A percentile compares a stretch with the other conserved stretches of the same genome.
These are phyloP conservation scores for Corydoras maculifer DNA, from an alignment of 2,113 vertebrate genomes.

Conservation along the genomic window DNA sequence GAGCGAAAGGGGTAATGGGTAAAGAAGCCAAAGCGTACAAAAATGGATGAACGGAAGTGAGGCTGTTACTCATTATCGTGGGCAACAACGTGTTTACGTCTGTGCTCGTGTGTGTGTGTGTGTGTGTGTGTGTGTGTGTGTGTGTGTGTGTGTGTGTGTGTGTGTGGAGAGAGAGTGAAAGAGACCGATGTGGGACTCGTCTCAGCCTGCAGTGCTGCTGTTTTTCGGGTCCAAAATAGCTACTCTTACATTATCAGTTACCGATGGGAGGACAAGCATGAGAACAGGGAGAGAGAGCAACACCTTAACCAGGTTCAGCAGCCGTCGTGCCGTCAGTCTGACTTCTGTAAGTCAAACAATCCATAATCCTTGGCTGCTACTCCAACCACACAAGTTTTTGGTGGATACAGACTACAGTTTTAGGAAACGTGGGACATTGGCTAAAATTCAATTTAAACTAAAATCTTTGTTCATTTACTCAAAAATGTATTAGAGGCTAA, in stretches of 20 bases:
- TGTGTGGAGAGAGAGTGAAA: background rate
- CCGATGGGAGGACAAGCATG: constrained; percentile 21
- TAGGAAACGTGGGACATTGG: no score
- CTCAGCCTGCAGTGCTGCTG: constrained; percentile 35
- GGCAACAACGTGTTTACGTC: background rate
- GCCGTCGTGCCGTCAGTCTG: no score
- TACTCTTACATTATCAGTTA: constrained; percentile 35
- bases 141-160: background rate
- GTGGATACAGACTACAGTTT: no score
- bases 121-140: constrained; percentile 1
- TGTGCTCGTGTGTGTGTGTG: background rate
- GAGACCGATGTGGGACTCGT: background rate
- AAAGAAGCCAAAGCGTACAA: no score
- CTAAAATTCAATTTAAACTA: no score
- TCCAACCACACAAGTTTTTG: no score
- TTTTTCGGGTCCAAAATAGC: constrained; percentile 42
- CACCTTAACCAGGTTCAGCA: background rate
- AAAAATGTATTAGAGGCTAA: no score
- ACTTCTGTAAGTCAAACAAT: no score
- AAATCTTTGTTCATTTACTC: no score
- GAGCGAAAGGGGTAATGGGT: no score
- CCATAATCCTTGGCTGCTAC: no score
- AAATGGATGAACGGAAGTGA: background rate
- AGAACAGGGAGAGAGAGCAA: constrained; percentile 16
- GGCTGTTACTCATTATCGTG: constrained; percentile 7